Percentiles rank a stretch among this genome's conserved stretches.
phyloP scores from a whole-genome alignment of 2,113 vertebrate species.

The Oreochromis tanganicae region DNA sequence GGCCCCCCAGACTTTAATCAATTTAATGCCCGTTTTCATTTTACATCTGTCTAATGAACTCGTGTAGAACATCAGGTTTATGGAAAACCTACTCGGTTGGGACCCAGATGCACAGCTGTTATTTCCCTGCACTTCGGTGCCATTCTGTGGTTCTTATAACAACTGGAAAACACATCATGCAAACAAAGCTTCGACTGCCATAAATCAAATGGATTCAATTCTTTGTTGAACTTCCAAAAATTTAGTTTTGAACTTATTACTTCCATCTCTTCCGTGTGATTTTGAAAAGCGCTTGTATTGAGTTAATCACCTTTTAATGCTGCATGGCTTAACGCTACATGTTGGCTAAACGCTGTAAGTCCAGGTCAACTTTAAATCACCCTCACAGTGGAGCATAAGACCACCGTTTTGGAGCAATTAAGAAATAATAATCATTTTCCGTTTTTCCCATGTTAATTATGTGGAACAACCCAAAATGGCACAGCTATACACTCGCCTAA shows the following conservation, averaged over 20 bases:
- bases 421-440: background rate
- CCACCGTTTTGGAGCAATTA: background rate
- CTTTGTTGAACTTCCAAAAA: background rate
- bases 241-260: background rate
- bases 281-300: background rate
- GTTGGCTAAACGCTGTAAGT: background rate
- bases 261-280: background rate
- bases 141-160: background rate
- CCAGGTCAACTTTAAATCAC: background rate
- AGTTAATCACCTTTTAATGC: background rate
- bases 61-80: background rate
- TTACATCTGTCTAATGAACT: background rate
- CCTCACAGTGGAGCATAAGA: background rate
- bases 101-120: background rate
- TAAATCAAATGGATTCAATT: background rate
- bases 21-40: rapidly evolving
- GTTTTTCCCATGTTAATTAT: background rate
- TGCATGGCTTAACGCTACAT: background rate
- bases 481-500: background rate
- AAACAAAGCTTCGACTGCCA: background rate
- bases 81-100: background rate
- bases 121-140: background rate
- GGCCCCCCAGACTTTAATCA: background rate
- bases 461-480: background rate
- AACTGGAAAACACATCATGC: background rate